Evolutionary conservation across 1,140 invertebrate species (phyloP), one percentile per base, ranked within the genome.

Genomic region (Habropoda laboriosa): DNA sequence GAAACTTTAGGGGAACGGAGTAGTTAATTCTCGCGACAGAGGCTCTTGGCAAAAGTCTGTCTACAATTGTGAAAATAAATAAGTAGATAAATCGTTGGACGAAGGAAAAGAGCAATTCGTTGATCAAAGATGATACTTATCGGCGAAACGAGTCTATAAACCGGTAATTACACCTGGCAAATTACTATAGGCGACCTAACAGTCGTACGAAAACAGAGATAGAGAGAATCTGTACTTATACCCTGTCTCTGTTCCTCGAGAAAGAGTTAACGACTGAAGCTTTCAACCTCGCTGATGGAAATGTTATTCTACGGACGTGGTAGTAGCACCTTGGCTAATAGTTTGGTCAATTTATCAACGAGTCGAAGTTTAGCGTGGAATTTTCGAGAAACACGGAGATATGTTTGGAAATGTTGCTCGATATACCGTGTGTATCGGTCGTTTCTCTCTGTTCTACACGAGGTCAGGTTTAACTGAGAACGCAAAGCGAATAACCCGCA

Each of bases 271-370:
- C n/a, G 53, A 60, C 66, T 70, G 18, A 12, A 27, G n/a, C 53
- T 66, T 77, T 74, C 53, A 58, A 70, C 75, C 24, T 24, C 32
- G 13, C 42, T 49, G 53, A 77, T 60, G 75, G 53, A 77, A 47
- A 40, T n/a, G 75, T 77, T 58, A 70, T 12, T 42, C 40, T 12
- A 42, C 51, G 51, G 21, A 24, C 18, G 51, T 55, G 8, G 21
- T n/a, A n/a, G 24, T 7, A 38, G 45, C 35, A 5, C 21, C 18
- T 21, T 21, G 27, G 12, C 35, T 18, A 8, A 51, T 68, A 18
- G 13, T 8, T 51, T 32, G 27, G 3, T 58, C 53, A 21, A 27
- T 71, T 71, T 32, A 51, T 51, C 35, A 68, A 51, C 35, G 18
- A n/a, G 12, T 0, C 3, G 1, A 18, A n/a, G n/a, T n/a, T n/a